Percentiles rank a stretch among this genome's conserved stretches.
phyloP scores from a whole-genome alignment of 2,797 vertebrate genomes.

The Buceros bicornis region DNA sequence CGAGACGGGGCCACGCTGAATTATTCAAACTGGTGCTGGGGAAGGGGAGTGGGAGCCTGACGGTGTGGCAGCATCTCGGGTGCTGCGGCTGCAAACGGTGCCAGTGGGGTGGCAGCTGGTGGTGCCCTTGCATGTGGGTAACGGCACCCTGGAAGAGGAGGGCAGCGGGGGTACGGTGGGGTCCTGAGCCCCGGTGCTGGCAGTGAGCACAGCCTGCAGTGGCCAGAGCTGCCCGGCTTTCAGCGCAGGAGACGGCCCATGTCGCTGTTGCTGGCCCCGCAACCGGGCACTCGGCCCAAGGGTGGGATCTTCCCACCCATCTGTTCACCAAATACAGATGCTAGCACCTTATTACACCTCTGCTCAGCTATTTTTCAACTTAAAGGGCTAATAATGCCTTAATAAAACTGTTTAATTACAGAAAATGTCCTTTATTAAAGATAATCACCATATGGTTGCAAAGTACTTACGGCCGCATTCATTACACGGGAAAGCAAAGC shows the following conservation, averaged over 20 bases:
- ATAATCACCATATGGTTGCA: slow-evolving; percentile 26
- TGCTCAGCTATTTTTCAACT: slow-evolving; percentile 52
- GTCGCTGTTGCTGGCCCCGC: rapidly evolving
- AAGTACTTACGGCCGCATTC: slow-evolving; percentile 28
- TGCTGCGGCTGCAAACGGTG: background rate
- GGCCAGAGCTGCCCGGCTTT: rapidly evolving
- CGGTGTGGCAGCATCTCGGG: rapidly evolving
- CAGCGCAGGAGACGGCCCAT: rapidly evolving
- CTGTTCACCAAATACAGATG: slow-evolving; percentile 8
- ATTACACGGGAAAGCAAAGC: background rate
- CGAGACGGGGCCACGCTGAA: slow-evolving; percentile 72
- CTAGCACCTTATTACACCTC: slow-evolving; percentile 36
- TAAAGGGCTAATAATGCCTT: slow-evolving; percentile 63
- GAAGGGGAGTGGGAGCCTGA: slow-evolving; percentile 58
- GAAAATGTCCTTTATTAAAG: slow-evolving; percentile 53
- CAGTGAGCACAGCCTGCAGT: background rate
- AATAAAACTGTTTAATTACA: slow-evolving; percentile 65
- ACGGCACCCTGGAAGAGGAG: too few relatives aligned
- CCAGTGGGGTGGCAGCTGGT: background rate
- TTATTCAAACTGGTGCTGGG: slow-evolving; percentile 74
- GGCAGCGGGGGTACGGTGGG: rapidly evolving
- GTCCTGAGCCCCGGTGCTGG: background rate
- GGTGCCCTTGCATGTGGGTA: rapidly evolving
- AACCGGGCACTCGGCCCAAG: rapidly evolving
- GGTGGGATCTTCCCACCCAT: background rate